Base-by-base conservation (phyloP, 2,888 invertebrate genomes). In the Drosophila tanythrix region DNA sequence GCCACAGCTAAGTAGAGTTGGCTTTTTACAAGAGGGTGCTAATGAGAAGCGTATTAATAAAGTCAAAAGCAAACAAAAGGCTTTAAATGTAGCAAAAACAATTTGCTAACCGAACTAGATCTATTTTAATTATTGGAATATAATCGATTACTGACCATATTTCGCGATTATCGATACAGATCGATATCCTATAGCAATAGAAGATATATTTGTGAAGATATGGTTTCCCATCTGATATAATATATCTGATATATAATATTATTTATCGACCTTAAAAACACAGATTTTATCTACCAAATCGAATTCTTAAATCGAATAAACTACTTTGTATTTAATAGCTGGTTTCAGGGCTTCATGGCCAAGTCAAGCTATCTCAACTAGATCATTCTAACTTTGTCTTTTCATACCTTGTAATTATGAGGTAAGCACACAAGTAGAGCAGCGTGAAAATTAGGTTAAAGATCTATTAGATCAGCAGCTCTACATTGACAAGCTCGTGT, bases 391-490 rank as follows among this genome's bases (percentile, higher is more conserved):
- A 40, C 40, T 40, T 40, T n/a, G 10, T 40, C 8, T n/a, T 38
- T 8, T 11, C n/a, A 21, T 11, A 43, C 11, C 11, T 11, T 21
- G 11, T 43, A 38, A 56, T 55, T 18, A 52, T 27, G 18, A 25
- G 25, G 46, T 33, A 52, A n/a, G 5, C 8, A 11, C 1, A 38
- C 31, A 52, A 40, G 31, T 18, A 40, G 31, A 50, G n/a, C n/a
- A 35, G 4, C 33, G 48, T n/a, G 18, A 43, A 21, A 18, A 33
- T 8, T 33, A 27, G 53, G 11, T 27, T 52, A 40, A 50, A 56
- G 48, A 46, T 56, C 57, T 33, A 33, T 64, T 36, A 36, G n/a
- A 46, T 25, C 46, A 52, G 40, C 35, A 31, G 29, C 15, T 27
- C n/a, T 36, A 25, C 43, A 29, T 36, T 36, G 33, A 13, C 48